Percentiles rank a stretch among this genome's conserved stretches.
Conservation (phyloP, 2,888 invertebrate species). For the Scaptomyza cyrtandrae region DNA sequence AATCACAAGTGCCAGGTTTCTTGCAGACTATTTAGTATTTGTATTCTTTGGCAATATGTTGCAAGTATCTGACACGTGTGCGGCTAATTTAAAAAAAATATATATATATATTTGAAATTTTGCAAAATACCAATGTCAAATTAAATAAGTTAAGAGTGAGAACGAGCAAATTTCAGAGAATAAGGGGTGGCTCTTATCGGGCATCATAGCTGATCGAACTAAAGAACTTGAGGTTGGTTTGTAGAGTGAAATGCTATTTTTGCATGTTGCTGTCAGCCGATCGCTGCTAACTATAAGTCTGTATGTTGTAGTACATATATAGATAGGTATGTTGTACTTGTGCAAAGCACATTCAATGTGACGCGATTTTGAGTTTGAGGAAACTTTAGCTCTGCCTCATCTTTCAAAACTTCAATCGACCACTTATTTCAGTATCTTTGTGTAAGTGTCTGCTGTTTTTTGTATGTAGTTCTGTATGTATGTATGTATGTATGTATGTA, state of each 20-base stretch:
- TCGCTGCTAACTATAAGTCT: conserved; percentile 22
- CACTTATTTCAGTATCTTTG: conserved; percentile 43
- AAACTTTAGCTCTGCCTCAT: conserved; percentile 1
- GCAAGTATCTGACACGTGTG: conserved; percentile 35
- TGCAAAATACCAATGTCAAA: conserved; percentile 45
- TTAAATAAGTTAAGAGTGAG: conserved; percentile 54
- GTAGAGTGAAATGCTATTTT: conserved; percentile 31
- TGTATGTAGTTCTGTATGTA: conserved; percentile 34
- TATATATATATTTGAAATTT: conserved; percentile 36
- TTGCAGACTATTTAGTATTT: conserved; percentile 9
- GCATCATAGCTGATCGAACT: conserved; percentile 14
- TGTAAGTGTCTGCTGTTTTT: conserved; percentile 42
- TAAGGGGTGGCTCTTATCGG: conserved; percentile 31
- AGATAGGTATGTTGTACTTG: conserved; percentile 4
- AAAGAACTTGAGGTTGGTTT: conserved; percentile 30
- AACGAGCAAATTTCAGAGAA: conserved; percentile 58
- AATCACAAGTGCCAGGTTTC: conserved; percentile 10
- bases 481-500: conserved; percentile 26
- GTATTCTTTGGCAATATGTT: conserved; percentile 5
- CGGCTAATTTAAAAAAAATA: conserved; percentile 30
- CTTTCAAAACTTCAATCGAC: conserved; percentile 21
- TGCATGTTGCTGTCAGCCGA: conserved; percentile 29
- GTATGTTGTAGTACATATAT: not conserved
- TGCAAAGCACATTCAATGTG: conserved; percentile 29
- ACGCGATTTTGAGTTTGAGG: conserved; percentile 19